Evolutionary conservation across 2,888 invertebrate genomes (phyloP).

Genomic region (Ennomos quercinarius): DNA sequence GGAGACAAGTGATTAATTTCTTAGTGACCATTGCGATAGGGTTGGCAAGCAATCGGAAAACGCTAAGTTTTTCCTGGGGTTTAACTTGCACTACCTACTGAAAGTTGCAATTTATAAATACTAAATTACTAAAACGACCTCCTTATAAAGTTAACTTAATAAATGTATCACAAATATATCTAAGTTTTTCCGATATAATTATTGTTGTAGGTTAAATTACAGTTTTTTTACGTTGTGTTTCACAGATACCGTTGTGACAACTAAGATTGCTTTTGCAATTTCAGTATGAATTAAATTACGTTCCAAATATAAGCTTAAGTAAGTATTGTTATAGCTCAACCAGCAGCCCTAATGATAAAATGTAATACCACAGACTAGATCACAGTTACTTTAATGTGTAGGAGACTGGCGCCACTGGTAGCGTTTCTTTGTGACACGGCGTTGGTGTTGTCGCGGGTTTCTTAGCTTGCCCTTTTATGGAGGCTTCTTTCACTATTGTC

Average conservation of each 20-base stretch:
- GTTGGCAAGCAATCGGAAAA: constrained; percentile 1
- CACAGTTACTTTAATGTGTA: constrained; percentile 1
- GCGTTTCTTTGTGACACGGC: constrained; percentile 23
- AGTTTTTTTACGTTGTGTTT: too few relatives aligned
- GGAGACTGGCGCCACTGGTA: constrained; percentile 27
- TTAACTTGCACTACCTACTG: too few relatives aligned
- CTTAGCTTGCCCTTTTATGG: constrained; percentile 20
- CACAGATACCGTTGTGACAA: too few relatives aligned
- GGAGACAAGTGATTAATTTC: constrained; percentile 28
- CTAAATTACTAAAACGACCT: too few relatives aligned
- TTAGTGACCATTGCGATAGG: constrained; percentile 6
- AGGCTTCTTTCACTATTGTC: constrained; percentile 24
- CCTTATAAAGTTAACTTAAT: too few relatives aligned
- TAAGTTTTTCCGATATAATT: too few relatives aligned
- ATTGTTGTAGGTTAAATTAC: too few relatives aligned
- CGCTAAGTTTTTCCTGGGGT: neutral
- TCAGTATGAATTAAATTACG: too few relatives aligned
- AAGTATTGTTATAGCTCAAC: neutral
- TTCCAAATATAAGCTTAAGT: too few relatives aligned
- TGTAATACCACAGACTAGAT: neutral
- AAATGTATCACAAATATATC: too few relatives aligned
- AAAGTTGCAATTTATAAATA: too few relatives aligned
- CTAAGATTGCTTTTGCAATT: too few relatives aligned
- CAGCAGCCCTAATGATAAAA: constrained; percentile 15
- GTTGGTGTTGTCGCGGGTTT: constrained; percentile 24